Evolutionary conservation across 1,140 invertebrate species (phyloP).

Genomic region (Anoplolepis gracilipes): DNA sequence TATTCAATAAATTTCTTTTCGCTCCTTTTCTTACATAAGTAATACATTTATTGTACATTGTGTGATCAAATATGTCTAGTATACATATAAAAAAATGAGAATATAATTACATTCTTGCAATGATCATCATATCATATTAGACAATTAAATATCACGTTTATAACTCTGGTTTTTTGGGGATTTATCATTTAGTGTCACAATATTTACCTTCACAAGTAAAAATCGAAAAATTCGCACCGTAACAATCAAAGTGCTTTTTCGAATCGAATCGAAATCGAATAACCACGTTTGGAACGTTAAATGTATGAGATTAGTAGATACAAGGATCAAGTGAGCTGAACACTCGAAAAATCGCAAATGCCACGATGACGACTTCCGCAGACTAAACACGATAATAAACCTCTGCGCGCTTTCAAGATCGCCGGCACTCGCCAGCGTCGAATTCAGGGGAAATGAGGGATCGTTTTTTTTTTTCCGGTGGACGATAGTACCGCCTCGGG

Average conservation of each 20-base stretch:
- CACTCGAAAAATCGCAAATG: conserved; percentile 26
- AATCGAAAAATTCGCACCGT: background rate
- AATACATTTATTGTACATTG: too few species aligned
- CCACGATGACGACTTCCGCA: background rate
- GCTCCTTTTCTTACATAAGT: too few species aligned
- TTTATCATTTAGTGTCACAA: background rate
- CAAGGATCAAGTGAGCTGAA: background rate
- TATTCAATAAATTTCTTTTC: background rate
- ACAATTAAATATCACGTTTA: conserved; percentile 1
- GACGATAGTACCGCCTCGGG: conserved; percentile 46
- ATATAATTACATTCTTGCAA: background rate
- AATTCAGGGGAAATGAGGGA: conserved; percentile 54
- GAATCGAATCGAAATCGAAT: background rate
- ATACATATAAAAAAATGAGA: background rate
- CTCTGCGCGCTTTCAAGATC: background rate
- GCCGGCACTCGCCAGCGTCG: background rate
- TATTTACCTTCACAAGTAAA: background rate
- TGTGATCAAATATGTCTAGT: too few species aligned
- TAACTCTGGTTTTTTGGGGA: background rate
- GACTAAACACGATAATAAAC: conserved; percentile 40
- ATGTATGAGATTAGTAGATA: background rate
- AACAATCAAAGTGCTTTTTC: background rate
- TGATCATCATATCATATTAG: background rate
- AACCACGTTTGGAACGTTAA: background rate
- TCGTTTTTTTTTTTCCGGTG: conserved; percentile 57